Evolutionary conservation across 2,113 vertebrate genomes (phyloP), one percentile per base, ranked within the genome.

Genomic region (Lipophrys pholis): DNA sequence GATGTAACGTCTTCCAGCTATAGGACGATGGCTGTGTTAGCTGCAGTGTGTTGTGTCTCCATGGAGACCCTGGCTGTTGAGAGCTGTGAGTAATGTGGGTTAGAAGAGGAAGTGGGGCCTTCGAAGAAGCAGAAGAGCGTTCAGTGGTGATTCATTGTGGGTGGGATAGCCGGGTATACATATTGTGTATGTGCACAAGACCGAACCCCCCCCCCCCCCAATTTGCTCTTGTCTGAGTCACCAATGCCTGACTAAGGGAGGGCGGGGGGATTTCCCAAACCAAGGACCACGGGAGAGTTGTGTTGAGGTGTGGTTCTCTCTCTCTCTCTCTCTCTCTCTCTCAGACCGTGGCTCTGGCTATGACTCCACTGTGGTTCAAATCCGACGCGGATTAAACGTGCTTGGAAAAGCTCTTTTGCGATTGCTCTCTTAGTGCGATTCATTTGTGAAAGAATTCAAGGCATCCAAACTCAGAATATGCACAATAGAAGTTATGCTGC

Each of bases 61-160:
- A 1, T 53, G 86, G 87, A 53, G 57, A 90, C 40, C 6, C 48
- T 2, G 35, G 57, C 60, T 46, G 61, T 43, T 35, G 51, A 69
- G 58, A 56, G 74, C n/a, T 56, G 35, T 68, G 80, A 78, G 76
- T 76, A 73, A 81, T 78, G 49, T 30, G 55, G 40, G 46, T 57
- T 17, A 11, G 52, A 50, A 9, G 30, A n/a, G n/a, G 46, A 75
- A 53, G 72, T 2, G 0, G 58, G 62, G 57, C 7, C 14, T 45
- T 74, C 35, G n/a, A 60, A 17, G 39, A 79, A 42, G 61, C 70
- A 46, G 61, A 73, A 50, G 21, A 15, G 64, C 50, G 77, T 76
- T 83, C 14, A 46, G 69, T 0, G 3, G 69, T 90, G 87, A 88
- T 36, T 89, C 87, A 90, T 54, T 57, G 69, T 68, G 84, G 79